Base-by-base conservation (phyloP, 2,113 vertebrate species). In the Psammodynastes pulverulentus region DNA sequence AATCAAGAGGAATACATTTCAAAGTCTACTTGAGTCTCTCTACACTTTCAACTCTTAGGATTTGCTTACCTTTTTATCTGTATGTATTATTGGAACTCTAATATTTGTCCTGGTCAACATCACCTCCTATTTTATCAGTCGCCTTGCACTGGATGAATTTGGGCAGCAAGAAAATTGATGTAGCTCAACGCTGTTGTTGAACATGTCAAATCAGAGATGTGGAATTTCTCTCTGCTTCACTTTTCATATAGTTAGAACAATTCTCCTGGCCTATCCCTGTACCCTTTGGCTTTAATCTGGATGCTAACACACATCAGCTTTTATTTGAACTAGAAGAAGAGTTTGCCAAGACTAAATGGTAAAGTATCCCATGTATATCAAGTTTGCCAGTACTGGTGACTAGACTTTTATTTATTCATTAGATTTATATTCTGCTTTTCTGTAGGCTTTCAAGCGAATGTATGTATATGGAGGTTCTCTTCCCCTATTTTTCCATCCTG, bases 121-220 rank as follows among this genome's bases (percentile, higher is more conserved):
- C 51, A 53, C 93, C 87, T 94, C 90, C 84, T 10, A 89, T 93
- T 93, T 86, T 86, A 94, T 93, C 94, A 91, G 91, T 95, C 95
- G 86, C 72, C 93, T 93, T 94, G 43, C 5, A 91, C 89, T 54
- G 89, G 91, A 94, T 94, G 93, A 89, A 91, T 93, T 92, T 90
- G 93, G 92, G 95, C 91, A 87, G 13, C 86, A 13, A 93, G 67
- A 92, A 23, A 88, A 91, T 91, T 84, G 94, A 95, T 95, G 95
- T 79, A 92, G 93, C 93, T 72, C 94, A 94, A 96, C 2, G 0
- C 0, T 39, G 89, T 94, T 94, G 91, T 90, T 88, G 89, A 87
- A 90, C 48, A 79, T 62, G 92, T 95, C 93, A 92, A 93, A 88
- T 94, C 67, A 92, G 49, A 90, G 95, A 49, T 89, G 34, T 93